phyloP scores from a whole-genome alignment of 1,140 invertebrate genomes.

The Drosophila pectinifera region DNA sequence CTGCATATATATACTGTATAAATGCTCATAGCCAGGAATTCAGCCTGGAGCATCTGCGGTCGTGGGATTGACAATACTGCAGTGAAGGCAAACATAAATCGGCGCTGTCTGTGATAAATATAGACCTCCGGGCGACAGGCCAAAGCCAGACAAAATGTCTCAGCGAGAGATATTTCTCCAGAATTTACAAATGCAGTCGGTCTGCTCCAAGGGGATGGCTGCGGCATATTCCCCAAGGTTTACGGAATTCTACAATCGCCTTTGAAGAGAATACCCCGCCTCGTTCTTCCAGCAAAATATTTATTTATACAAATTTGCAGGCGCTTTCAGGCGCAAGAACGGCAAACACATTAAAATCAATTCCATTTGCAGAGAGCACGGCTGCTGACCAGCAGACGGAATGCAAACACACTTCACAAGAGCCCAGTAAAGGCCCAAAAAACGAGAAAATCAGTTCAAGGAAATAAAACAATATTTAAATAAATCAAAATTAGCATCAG shows the following conservation, averaged over 20 bases:
- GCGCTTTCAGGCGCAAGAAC: constrained; percentile 35
- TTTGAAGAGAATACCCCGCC: constrained; percentile 20
- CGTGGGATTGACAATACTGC: constrained; percentile 19
- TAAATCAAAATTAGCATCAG: constrained; percentile 73
- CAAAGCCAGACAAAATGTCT: constrained; percentile 57
- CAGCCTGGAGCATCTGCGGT: constrained; percentile 4
- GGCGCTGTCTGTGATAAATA: constrained; percentile 63
- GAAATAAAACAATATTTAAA: constrained; percentile 73
- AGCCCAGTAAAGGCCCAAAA: constrained; percentile 16
- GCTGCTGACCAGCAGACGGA: constrained; percentile 40
- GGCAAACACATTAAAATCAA: constrained; percentile 53
- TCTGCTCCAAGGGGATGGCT: constrained; percentile 28
- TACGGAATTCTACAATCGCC: constrained; percentile 28
- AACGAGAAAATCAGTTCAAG: constrained; percentile 40
- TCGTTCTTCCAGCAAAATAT: constrained; percentile 13
- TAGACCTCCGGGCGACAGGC: constrained; percentile 48
- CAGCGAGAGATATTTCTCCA: constrained; percentile 36
- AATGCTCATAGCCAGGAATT: background rate
- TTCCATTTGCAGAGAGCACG: constrained; percentile 23
- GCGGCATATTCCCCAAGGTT: constrained; percentile 37
- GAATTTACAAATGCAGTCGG: constrained; percentile 43
- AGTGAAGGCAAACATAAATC: constrained; percentile 55
- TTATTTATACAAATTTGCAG: constrained; percentile 27
- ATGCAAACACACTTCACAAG: constrained; percentile 47
- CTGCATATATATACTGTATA: background rate